Conservation (phyloP, 2,888 invertebrate genomes). For the Pristionchus japonicus region DNA sequence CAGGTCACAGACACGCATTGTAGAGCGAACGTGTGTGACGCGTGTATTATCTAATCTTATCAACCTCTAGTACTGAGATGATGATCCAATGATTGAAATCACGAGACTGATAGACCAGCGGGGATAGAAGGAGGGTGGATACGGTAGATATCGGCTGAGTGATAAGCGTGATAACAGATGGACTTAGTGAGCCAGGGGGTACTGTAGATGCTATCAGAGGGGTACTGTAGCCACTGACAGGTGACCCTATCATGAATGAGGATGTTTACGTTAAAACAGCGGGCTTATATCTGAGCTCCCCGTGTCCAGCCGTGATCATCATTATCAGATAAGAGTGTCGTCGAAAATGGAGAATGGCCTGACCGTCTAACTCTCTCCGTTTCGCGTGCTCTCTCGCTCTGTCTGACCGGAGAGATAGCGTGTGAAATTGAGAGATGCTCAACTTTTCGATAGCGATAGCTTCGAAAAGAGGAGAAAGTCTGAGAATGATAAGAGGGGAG, state of each 20-base stretch:
- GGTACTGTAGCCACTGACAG: background rate
- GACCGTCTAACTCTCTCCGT: background rate
- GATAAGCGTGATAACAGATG: background rate
- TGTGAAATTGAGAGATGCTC: background rate
- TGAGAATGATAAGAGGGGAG: conserved; percentile 19
- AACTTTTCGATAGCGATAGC: background rate
- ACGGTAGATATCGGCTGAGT: background rate
- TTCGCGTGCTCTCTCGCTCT: background rate
- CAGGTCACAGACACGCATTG: background rate
- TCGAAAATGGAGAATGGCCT: background rate
- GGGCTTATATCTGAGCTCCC: background rate
- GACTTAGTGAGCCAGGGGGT: background rate
- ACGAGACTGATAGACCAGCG: background rate
- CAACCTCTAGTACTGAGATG: background rate
- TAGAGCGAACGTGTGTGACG: background rate
- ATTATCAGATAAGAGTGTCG: conserved; percentile 16
- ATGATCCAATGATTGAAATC: background rate
- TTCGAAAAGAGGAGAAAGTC: conserved; percentile 29
- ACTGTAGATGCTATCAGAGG: background rate
- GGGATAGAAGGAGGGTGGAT: background rate
- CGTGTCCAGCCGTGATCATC: background rate
- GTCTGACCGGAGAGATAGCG: background rate
- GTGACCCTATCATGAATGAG: background rate
- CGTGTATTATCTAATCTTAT: conserved; percentile 9
- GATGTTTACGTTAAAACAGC: conserved; percentile 17